Evolutionary conservation across 2,797 vertebrate species (phyloP).

Genomic region (Sus cebifrons): DNA sequence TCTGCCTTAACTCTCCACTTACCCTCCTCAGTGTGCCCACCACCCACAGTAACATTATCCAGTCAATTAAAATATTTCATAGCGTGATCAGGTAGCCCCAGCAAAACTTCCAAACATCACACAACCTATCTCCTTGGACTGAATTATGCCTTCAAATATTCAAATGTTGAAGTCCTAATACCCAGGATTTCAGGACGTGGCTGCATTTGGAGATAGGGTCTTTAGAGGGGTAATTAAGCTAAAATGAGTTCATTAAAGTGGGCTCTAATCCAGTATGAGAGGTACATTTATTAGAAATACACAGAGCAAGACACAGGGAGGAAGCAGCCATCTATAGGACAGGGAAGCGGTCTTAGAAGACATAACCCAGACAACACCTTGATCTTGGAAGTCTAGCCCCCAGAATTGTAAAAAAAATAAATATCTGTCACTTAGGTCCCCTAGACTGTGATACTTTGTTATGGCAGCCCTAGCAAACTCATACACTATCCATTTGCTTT

Average conservation of each 20-base stretch:
- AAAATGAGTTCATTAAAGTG: not conserved
- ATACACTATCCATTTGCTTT: slow-evolving; percentile 5
- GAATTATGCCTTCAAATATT: not conserved
- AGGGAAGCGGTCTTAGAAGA: not conserved
- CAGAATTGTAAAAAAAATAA: not conserved
- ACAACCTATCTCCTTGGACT: not conserved
- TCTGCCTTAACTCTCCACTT: not conserved
- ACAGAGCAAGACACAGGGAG: not conserved
- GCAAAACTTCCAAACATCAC: not conserved
- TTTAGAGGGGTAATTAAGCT: not conserved
- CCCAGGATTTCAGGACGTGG: not conserved
- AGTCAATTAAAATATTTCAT: not conserved
- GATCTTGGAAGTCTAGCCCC: not conserved
- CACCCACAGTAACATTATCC: not conserved
- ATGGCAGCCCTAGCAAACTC: not conserved
- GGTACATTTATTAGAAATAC: not conserved
- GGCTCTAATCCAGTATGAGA: not conserved
- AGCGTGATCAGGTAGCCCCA: not conserved
- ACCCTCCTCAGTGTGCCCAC: not conserved
- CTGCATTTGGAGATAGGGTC: not conserved
- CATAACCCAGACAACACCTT: not conserved
- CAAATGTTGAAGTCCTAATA: not conserved
- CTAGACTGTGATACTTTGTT: not conserved
- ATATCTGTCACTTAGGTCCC: not conserved
- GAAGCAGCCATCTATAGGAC: not conserved